phyloP scores from a whole-genome alignment of 1,140 invertebrate species.

The Temnothorax longispinosus region DNA sequence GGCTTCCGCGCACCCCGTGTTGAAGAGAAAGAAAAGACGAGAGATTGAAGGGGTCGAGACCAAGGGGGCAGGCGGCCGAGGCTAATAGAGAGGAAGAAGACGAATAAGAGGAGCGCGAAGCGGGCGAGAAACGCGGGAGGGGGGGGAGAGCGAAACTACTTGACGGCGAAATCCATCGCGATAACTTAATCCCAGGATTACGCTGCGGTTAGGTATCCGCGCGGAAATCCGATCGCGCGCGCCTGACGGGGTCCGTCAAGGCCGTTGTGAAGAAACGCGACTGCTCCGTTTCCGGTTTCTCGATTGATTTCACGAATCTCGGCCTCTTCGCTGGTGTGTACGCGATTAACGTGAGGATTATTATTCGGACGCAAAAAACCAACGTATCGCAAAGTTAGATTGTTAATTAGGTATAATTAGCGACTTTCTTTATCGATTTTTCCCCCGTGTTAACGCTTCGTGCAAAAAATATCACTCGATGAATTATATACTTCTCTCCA shows the following conservation, averaged over 20 bases:
- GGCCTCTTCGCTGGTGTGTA: not conserved
- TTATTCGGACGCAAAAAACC: not conserved
- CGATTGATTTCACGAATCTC: slow-evolving; percentile 9
- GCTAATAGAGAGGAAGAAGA: slow-evolving; percentile 76
- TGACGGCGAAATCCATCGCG: slow-evolving; percentile 82
- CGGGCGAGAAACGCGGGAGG: not conserved
- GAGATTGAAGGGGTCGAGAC: slow-evolving; percentile 5
- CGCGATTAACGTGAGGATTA: slow-evolving; percentile 33
- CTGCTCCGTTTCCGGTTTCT: slow-evolving; percentile 63
- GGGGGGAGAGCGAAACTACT: slow-evolving; percentile 70
- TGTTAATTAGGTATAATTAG: not conserved
- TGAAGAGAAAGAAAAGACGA: slow-evolving; percentile 41
- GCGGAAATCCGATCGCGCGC: slow-evolving; percentile 77
- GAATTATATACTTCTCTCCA: not conserved
- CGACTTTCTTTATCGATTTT: not conserved
- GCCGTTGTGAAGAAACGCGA: slow-evolving; percentile 35
- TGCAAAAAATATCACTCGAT: not conserved
- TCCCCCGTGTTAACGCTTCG: not conserved
- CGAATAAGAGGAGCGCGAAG: slow-evolving; percentile 29
- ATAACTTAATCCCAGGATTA: slow-evolving; percentile 84
- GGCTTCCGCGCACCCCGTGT: slow-evolving; percentile 63
- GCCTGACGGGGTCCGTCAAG: slow-evolving; percentile 19
- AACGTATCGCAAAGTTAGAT: not conserved
- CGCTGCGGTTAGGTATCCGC: slow-evolving; percentile 68
- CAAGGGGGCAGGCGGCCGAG: slow-evolving; percentile 43